These are phyloP conservation scores for Habroteleia sp. DNA, from an alignment of 2,888 invertebrate species.

Conservation along the genomic window DNA sequence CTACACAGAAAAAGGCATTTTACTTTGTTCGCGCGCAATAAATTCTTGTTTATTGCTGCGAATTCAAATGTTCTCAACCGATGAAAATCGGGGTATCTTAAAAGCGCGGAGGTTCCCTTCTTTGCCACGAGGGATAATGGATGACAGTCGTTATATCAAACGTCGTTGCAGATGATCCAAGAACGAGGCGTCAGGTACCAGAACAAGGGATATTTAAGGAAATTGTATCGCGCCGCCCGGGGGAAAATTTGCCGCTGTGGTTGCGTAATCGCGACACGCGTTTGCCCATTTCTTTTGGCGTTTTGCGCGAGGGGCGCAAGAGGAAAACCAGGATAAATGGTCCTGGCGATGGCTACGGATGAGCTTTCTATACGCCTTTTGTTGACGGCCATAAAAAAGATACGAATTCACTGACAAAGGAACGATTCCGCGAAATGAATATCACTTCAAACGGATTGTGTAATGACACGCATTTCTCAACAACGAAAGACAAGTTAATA, in stretches of 20 bases:
- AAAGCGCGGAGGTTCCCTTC: conserved; percentile 26
- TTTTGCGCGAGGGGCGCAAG: conserved; percentile 11
- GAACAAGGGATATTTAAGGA: conserved; percentile 33
- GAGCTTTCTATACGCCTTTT: conserved; percentile 30
- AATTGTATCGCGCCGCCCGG: conserved; percentile 16
- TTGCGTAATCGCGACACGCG: conserved; percentile 48
- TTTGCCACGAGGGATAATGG: conserved; percentile 29
- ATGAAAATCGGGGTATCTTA: conserved; percentile 48
- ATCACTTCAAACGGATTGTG: conserved; percentile 29
- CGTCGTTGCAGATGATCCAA: conserved; percentile 49
- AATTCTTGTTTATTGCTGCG: conserved; percentile 23
- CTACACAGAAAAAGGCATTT: no score
- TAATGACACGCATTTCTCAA: conserved; percentile 43
- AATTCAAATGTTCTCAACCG: conserved; percentile 48
- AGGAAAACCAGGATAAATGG: conserved; percentile 28
- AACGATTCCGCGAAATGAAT: conserved; percentile 42
- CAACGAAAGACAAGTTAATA: conserved; percentile 27
- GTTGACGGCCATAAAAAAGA: conserved; percentile 30
- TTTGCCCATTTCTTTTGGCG: conserved; percentile 18
- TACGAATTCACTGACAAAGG: conserved; percentile 14
- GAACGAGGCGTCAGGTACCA: conserved; percentile 48
- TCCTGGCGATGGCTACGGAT: conserved; percentile 8
- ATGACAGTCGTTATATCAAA: conserved; percentile 40
- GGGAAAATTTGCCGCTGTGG: conserved; percentile 31
- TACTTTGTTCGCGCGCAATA: conserved; percentile 30